Conservation (phyloP, 2,113 vertebrate species). For the Campylomormyrus numenius region DNA sequence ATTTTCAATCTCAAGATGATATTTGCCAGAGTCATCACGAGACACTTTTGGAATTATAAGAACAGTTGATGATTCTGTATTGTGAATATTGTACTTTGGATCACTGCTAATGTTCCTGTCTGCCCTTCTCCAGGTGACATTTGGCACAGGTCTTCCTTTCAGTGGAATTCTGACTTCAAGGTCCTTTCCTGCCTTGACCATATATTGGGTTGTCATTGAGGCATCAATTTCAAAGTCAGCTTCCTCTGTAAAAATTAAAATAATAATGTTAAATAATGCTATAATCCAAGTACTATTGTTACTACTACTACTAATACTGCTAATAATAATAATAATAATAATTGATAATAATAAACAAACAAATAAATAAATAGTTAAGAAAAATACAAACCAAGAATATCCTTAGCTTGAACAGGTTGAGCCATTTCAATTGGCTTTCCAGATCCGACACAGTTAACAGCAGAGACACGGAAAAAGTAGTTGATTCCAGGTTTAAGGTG, state of each 20-base stretch:
- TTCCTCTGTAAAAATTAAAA: slow-evolving; percentile 74
- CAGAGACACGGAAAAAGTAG: slow-evolving; percentile 91
- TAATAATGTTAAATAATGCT: neutral
- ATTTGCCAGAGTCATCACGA: slow-evolving; percentile 87
- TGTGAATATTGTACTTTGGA: slow-evolving; percentile 78
- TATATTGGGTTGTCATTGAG: slow-evolving; percentile 80
- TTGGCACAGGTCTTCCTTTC: slow-evolving; percentile 86
- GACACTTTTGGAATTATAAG: slow-evolving; percentile 83
- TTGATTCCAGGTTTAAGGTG: slow-evolving; percentile 80
- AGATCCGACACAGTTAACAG: slow-evolving; percentile 82
- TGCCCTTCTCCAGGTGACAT: slow-evolving; percentile 83
- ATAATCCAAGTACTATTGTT: neutral
- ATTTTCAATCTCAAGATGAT: slow-evolving; percentile 90
- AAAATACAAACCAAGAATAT: slow-evolving; percentile 81
- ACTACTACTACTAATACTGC: neutral
- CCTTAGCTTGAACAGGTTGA: slow-evolving; percentile 87
- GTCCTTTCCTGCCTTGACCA: slow-evolving; percentile 81
- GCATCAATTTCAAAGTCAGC: slow-evolving; percentile 88
- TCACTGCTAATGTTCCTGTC: slow-evolving; percentile 82
- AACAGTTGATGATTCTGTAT: slow-evolving; percentile 82
- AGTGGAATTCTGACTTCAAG: slow-evolving; percentile 83
- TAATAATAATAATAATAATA: neutral
- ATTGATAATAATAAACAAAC: neutral
- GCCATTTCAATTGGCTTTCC: slow-evolving; percentile 86
- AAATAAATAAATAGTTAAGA: neutral